Evolutionary conservation across 2,888 invertebrate species (phyloP), one percentile per base, ranked within the genome.

Genomic region (Torymus tubicola): DNA sequence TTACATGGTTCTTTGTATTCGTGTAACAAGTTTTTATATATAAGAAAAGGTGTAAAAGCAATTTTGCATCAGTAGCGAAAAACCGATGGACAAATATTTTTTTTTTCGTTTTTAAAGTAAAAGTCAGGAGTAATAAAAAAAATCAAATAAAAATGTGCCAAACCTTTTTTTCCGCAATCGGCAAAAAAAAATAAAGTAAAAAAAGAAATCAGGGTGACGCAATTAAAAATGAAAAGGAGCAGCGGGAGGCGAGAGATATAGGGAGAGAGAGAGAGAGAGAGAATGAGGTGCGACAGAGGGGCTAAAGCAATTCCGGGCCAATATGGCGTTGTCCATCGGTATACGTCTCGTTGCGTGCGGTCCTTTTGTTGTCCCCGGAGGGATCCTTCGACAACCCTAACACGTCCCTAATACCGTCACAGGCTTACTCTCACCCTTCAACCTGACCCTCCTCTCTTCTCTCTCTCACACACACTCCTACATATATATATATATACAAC

Each of bases 361-460:
- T 88, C 90, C 89, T 90, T 89, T 89, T 89, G 90, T 90, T 86
- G 87, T 87, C 87, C 85, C 87, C 84, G 82, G 86, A 85, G 87
- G 87, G 86, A 87, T 86, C 86, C 87, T 86, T 86, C 86, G 87
- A 88, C 88, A 89, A 88, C 87, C 87, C 87, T 87, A 88, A 90
- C 90, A 90, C 87, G 89, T 87, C 85, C 87, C 87, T 89, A 89
- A 89, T 89, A 89, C 88, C 86, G 85, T 86, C 86, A 84, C 85
- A 86, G 87, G 85, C 85, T 83, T 84, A 85, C 85, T 84, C 81
- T 42, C 42, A 42, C 42, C 42, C 42, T 42, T 42, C 42, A 8
- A 8, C 42, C 42, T 42, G 42, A 84, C 85, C 84, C 85, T 85
- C 84, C 8, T 53, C 58, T 42, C 61, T 67, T 10, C 53, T 53